A percentile compares a stretch with the other conserved stretches of the same genome.
phyloP scores from a whole-genome alignment of 2,113 vertebrate species.

The Prolemur simus region DNA sequence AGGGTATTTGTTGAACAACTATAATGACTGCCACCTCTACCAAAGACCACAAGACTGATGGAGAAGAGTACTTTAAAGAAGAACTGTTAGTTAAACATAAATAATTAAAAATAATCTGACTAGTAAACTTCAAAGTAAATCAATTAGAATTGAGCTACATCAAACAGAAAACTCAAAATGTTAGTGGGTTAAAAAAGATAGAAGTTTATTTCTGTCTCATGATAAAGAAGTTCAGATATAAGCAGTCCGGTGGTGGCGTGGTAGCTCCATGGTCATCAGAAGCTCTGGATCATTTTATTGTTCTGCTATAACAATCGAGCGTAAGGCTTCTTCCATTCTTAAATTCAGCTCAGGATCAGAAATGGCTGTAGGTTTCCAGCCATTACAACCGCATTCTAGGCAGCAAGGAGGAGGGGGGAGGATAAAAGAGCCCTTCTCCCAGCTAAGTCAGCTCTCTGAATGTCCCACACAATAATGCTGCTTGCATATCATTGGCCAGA shows the following conservation, averaged over 20 bases:
- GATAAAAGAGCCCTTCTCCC: background rate
- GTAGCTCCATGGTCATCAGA: background rate
- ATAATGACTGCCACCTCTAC: background rate
- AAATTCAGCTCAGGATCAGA: background rate
- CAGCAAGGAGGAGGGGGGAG: background rate
- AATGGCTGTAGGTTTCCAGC: background rate
- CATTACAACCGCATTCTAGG: background rate
- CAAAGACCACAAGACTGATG: background rate
- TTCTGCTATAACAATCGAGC: background rate
- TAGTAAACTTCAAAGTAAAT: background rate
- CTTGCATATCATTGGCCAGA: background rate
- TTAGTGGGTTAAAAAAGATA: background rate
- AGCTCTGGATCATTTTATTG: background rate
- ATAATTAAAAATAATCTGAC: background rate
- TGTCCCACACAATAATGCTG: background rate
- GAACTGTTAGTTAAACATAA: background rate
- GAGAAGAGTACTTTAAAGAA: constrained; percentile 5
- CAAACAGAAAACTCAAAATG: background rate
- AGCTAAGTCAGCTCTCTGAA: background rate
- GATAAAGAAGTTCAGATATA: background rate
- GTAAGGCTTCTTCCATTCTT: background rate
- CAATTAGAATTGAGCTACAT: background rate
- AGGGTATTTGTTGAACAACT: background rate
- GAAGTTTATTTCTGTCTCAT: background rate
- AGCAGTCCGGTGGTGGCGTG: background rate